These are phyloP conservation scores for Phylloscopus collybita DNA, from an alignment of 2,797 vertebrate species.

Conservation along the genomic window DNA sequence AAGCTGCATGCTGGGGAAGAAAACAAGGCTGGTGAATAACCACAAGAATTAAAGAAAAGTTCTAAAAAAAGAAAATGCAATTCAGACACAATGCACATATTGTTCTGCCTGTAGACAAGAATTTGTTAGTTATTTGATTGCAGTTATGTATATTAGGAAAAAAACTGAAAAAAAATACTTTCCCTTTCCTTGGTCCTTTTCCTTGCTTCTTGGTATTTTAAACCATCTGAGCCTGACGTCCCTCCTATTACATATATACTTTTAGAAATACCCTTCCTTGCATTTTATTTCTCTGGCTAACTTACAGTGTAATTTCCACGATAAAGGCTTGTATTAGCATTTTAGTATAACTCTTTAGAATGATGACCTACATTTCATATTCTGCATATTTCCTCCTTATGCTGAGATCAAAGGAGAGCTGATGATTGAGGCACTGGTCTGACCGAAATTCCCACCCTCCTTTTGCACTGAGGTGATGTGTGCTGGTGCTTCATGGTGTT, in stretches of 20 bases:
- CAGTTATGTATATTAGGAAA: neutral
- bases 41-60: neutral
- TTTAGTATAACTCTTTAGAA: neutral
- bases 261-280: neutral
- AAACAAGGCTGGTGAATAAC: neutral
- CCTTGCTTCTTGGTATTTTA: neutral
- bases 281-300: neutral
- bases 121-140: neutral
- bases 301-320: neutral
- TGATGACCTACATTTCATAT: constrained; percentile 64
- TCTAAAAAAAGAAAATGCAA: neutral
- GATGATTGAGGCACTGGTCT: constrained; percentile 12
- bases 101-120: neutral
- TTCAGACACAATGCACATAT: neutral
- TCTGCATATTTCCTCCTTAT: constrained; percentile 24
- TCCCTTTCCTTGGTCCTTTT: neutral
- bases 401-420: constrained; percentile 51
- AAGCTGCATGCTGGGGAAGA: neutral
- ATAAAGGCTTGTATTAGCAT: neutral
- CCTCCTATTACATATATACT: neutral
- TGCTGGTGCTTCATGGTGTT: neutral
- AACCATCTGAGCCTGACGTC: neutral
- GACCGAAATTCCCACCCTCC: neutral
- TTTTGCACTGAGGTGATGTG: neutral
- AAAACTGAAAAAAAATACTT: neutral